Percentiles rank a stretch among this genome's conserved stretches.
Conservation (phyloP, 2,888 invertebrate species). For the Lasiommata megera region DNA sequence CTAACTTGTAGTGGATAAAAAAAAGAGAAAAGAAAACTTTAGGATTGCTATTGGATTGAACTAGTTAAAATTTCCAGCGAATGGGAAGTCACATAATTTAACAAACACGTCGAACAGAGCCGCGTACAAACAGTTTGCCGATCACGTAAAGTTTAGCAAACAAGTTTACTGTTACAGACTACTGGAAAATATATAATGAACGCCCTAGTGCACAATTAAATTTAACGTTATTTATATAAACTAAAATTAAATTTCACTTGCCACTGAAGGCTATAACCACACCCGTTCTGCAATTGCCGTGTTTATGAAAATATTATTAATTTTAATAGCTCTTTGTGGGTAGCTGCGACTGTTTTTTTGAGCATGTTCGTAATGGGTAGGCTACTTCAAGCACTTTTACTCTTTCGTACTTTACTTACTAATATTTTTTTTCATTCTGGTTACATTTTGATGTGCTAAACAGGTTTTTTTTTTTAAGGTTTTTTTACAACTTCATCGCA, state of each 20-base stretch:
- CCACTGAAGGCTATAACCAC: conserved; percentile 21
- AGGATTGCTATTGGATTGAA: background rate
- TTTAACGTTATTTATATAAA: background rate
- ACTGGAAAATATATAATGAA: background rate
- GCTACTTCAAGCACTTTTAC: no score
- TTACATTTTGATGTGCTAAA: no score
- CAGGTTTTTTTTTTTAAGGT: no score
- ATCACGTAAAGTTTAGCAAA: background rate
- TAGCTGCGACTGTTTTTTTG: no score
- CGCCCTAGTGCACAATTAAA: background rate
- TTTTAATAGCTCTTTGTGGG: background rate
- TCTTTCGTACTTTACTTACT: no score
- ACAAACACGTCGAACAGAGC: background rate
- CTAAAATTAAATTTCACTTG: conserved; percentile 23
- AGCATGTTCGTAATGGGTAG: no score
- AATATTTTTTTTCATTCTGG: no score
- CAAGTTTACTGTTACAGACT: background rate
- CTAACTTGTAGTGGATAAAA: no score
- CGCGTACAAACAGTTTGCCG: background rate
- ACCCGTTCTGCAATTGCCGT: conserved; percentile 10
- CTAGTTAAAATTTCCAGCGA: background rate
- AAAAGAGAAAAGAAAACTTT: no score
- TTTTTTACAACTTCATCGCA: no score
- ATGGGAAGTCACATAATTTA: background rate
- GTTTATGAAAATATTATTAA: conserved; percentile 3